Base-by-base conservation (phyloP, 2,797 vertebrate genomes). In the Mormyrops attenuatus region DNA sequence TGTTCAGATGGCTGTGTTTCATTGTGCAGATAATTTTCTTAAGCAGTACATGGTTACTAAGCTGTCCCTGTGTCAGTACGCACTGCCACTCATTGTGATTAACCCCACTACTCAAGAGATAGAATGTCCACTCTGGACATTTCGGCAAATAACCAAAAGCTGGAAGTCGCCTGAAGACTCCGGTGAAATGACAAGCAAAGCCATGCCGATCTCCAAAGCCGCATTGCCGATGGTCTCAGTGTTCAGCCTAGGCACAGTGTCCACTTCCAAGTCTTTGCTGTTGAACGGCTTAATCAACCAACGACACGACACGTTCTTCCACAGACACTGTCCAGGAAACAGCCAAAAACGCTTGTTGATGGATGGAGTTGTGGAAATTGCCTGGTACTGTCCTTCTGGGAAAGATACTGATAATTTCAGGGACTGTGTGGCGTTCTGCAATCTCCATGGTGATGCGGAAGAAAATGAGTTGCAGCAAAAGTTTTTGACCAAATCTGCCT, bases 291-390 rank as follows among this genome's bases (percentile, higher is more conserved):
- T 95, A 90, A 92, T 95, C 90, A 93, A 93, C 44, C 89, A 93
- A 6, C 91, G 90, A 17, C 94, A 95, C 91, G 87, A 34, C 60
- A 94, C 94, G 1, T 95, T 95, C 90, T 95, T 93, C 88, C 94
- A 95, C 88, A 93, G 93, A 90, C 85, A 95, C 90, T 93, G 92
- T 26, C 26, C 87, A 88, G 93, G 92, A 20, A 95, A 91, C 93
- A 95, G 90, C 90, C 93, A 90, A 63, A 91, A 92, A 73, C 57
- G 92, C 5, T 52, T 95, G 87, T 87, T 97, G 91, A 93, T 96
- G 94, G 94, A 93, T 9, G 95, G 95, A 0, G 90, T 96, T 6
- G 95, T 95, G 90, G 96, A 97, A 94, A 94, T 97, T n/a, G 93
- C 94, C 89, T 97, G 96, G 96, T 97, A 95, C 90, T 94, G 90